Conservation (phyloP, 2,797 vertebrate species). For the Falco novaeseelandiae region DNA sequence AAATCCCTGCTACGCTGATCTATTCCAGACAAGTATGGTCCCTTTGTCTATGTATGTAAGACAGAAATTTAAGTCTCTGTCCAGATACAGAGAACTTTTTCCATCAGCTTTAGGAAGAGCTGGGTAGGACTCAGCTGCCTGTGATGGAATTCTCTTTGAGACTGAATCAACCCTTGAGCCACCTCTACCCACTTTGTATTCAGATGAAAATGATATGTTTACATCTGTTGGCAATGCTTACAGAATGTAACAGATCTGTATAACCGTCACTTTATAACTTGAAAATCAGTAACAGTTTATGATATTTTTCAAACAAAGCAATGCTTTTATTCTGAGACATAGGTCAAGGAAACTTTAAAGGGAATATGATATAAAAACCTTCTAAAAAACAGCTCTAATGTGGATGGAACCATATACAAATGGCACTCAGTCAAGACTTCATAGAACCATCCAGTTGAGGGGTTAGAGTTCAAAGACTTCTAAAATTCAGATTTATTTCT, state of each 20-base stretch:
- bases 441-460: not conserved
- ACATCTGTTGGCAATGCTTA: not conserved
- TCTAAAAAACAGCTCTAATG: not conserved
- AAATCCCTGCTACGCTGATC: not conserved
- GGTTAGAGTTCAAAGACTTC: conserved; percentile 8
- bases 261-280: not conserved
- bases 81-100: not conserved
- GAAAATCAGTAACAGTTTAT: not conserved
- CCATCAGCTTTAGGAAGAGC: not conserved
- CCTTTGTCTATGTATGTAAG: not conserved
- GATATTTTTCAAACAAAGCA: not conserved
- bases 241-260: not conserved
- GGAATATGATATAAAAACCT: not conserved
- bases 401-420: not conserved
- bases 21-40: not conserved
- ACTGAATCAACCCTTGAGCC: not conserved
- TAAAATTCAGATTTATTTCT: conserved; percentile 41
- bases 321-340: not conserved
- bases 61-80: not conserved
- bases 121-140: not conserved
- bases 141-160: not conserved
- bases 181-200: not conserved
- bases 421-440: conserved; percentile 10
- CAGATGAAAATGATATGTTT: not conserved
- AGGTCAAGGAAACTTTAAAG: not conserved